These are phyloP conservation scores for Drosophila basisetae DNA, from an alignment of 2,888 invertebrate species.

Conservation along the genomic window DNA sequence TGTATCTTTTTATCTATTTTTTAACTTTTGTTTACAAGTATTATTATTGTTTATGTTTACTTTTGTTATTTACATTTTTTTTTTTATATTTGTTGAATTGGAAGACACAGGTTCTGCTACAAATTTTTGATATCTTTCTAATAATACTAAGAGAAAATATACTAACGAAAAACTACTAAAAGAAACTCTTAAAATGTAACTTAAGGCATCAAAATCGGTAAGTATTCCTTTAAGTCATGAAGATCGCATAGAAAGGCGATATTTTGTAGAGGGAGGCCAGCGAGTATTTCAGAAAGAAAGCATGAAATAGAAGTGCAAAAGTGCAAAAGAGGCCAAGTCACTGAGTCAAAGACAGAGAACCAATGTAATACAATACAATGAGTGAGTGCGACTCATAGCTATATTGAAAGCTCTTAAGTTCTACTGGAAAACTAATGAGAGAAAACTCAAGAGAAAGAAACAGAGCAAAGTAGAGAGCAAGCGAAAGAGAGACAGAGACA, in stretches of 20 bases:
- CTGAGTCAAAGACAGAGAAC: neutral
- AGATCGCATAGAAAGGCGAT: neutral
- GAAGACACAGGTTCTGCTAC: neutral
- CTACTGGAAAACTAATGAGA: too few relatives aligned
- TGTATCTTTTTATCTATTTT: too few relatives aligned
- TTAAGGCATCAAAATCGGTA: neutral
- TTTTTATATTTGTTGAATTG: neutral
- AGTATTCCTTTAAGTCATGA: neutral
- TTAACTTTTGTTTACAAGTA: too few relatives aligned
- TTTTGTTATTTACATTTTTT: too few relatives aligned
- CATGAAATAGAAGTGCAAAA: neutral
- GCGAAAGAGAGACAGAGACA: neutral
- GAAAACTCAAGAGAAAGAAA: neutral
- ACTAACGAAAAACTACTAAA: neutral
- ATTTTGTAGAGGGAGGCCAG: neutral
- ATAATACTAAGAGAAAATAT: neutral
- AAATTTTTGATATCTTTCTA: neutral
- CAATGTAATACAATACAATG: neutral
- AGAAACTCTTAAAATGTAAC: neutral
- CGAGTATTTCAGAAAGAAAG: neutral
- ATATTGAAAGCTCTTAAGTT: neutral
- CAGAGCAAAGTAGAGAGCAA: neutral
- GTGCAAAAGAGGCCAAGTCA: neutral
- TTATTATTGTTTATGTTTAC: too few relatives aligned
- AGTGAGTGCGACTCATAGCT: neutral